Evolutionary conservation across 2,888 invertebrate genomes (phyloP), one percentile per base, ranked within the genome.

Genomic region (Brenthis daphne): DNA sequence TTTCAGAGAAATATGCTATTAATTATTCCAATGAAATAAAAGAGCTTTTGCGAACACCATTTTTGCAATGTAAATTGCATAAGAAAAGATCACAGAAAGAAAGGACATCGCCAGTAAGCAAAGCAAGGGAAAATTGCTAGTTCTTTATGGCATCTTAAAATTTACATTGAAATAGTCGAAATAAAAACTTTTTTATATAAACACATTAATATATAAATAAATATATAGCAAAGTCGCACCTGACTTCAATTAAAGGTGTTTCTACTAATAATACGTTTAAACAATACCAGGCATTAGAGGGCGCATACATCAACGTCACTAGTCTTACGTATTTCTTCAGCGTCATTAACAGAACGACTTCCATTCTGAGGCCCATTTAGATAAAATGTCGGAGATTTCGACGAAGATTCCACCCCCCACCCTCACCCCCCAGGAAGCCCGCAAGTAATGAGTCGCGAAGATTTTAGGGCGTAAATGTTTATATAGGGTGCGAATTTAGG

Each of bases 341-440:
- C 88, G 89, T 90, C 92, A 92, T 92, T 92, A 92, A 89, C 81
- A 84, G 82, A 86, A 89, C 87, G 89, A 85, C 87, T 83, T 86
- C 89, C 90, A 91, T 92, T 90, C 83, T 87, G 87, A 84, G 86
- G 88, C 90, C 92, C 92, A 92, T 92, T 92, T 91, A 92, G 92
- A 92, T 92, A 92, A 92, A 92, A 92, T 87, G 92, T 89, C 90
- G 88, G 86, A 92, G 92, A 92, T 92, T 92, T 91, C 88, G 89
- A 89, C 89, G 86, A 89, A 89, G 89, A 87, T 87, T 85, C 85
- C 80, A 78, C 74, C 75, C 74, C 77, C 75, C 73, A 66, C 65
- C 65, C 37, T 58, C 61, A 65, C 64, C 68, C 61, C 57, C 69
- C 48, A 58, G 64, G 65, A 66, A 74, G 76, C 80, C 80, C 81